phyloP scores from a whole-genome alignment of 2,113 vertebrate species.

The Pollachius pollachius region DNA sequence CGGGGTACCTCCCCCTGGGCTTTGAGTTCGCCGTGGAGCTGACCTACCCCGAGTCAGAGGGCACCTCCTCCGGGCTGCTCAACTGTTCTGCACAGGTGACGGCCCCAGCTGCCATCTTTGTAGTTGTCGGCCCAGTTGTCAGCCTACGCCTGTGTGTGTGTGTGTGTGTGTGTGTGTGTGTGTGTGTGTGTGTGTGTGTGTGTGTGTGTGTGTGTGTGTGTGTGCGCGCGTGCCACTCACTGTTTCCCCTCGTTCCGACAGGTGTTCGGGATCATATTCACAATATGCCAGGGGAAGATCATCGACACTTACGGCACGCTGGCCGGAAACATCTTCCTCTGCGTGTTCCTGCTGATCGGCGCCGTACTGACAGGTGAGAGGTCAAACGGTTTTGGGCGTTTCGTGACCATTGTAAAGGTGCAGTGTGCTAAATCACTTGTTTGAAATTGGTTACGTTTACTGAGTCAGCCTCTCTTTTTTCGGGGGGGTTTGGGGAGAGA shows the following conservation, averaged over 20 bases:
- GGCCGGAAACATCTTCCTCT: conserved; percentile 90
- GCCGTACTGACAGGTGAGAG: conserved; percentile 82
- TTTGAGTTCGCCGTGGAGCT: conserved; percentile 95
- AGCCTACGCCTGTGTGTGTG: too few species aligned
- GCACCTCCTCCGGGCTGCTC: conserved; percentile 92
- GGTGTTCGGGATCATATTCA: conserved; percentile 96
- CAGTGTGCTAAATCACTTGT: too few species aligned
- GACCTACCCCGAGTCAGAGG: conserved; percentile 94
- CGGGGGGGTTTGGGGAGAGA: too few species aligned
- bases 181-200: too few species aligned
- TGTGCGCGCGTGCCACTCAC: conserved; percentile 2
- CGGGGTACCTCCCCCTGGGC: conserved; percentile 91
- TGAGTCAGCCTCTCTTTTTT: too few species aligned
- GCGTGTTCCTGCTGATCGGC: conserved; percentile 84
- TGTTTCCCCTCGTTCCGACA: conserved; percentile 46
- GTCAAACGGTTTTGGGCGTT: too few species aligned
- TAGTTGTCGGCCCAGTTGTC: too few species aligned
- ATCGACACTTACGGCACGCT: conserved; percentile 78
- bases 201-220: neutral
- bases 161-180: too few species aligned
- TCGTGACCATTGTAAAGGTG: too few species aligned
- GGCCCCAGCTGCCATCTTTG: too few species aligned
- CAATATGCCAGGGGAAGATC: conserved; percentile 87
- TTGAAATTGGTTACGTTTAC: too few species aligned
- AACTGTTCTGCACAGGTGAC: conserved; percentile 92